Evolutionary conservation across 2,888 invertebrate species (phyloP).

Genomic region (Synergus umbraculus): DNA sequence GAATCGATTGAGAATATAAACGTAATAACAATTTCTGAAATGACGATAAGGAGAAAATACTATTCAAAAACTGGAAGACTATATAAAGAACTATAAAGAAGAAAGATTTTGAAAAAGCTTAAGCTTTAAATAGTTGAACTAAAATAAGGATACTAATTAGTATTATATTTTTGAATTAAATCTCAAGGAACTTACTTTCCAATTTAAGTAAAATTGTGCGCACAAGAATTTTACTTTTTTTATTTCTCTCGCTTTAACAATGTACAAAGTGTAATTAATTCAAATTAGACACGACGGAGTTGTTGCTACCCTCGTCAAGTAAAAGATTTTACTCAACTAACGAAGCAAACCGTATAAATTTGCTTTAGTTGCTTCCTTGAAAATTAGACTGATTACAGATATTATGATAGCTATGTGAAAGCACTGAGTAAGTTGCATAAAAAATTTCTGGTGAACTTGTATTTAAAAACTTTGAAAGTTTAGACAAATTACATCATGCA

Average conservation of each 20-base stretch:
- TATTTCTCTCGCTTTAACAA: not conserved
- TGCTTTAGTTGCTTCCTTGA: not conserved
- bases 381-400: not conserved
- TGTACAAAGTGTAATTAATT: not conserved
- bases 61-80: too few species aligned
- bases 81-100: not conserved
- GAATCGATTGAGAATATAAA: conserved; percentile 32
- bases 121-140: not conserved
- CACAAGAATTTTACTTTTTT: not conserved
- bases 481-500: too few species aligned
- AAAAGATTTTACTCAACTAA: not conserved
- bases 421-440: not conserved
- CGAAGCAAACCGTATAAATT: conserved; percentile 1
- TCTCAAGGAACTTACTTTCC: too few species aligned
- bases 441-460: not conserved
- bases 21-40: conserved; percentile 30
- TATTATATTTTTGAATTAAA: too few species aligned
- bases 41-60: not conserved
- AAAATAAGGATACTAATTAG: too few species aligned
- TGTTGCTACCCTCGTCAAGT: not conserved
- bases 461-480: too few species aligned
- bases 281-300: not conserved
- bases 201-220: not conserved
- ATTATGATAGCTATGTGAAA: not conserved
- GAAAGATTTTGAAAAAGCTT: too few species aligned